phyloP scores from a whole-genome alignment of 1,140 invertebrate species.

The Steinernema khuongi region DNA sequence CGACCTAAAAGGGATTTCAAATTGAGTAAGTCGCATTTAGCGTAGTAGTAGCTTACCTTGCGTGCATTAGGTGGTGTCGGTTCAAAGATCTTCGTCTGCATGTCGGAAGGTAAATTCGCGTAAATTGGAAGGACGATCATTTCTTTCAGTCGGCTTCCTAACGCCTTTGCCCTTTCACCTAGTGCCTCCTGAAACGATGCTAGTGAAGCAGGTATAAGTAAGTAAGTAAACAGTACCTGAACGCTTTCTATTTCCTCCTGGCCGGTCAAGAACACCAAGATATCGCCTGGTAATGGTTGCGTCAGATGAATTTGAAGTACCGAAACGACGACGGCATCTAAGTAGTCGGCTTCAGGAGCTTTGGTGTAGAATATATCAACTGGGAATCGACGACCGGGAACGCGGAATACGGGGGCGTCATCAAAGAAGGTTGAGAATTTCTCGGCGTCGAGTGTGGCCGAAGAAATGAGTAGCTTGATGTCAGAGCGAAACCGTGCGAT shows the following conservation, averaged over 20 bases:
- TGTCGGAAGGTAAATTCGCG: conserved; percentile 93
- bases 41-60: conserved; percentile 63
- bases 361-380: conserved; percentile 98
- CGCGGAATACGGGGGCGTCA: conserved; percentile 92
- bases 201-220: conserved; percentile 63
- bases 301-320: conserved; percentile 91
- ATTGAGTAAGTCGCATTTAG: conserved; percentile 10
- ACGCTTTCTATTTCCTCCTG: conserved; percentile 91
- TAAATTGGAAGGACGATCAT: conserved; percentile 91
- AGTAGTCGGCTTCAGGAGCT: conserved; percentile 95
- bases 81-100: conserved; percentile 96
- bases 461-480: conserved; percentile 91
- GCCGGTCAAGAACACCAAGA: conserved; percentile 92
- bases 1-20: conserved; percentile 66
- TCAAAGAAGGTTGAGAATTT: conserved; percentile 96
- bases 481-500: conserved; percentile 88
- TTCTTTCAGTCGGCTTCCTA: conserved; percentile 88
- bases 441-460: conserved; percentile 91
- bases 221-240: conserved; percentile 81
- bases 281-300: conserved; percentile 86
- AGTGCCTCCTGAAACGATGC: conserved; percentile 48
- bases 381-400: conserved; percentile 76
- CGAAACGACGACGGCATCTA: conserved; percentile 92
- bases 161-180: conserved; percentile 48
- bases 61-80: conserved; percentile 87